Conservation (phyloP, 1,140 invertebrate genomes). For the Lepidostoma basale region DNA sequence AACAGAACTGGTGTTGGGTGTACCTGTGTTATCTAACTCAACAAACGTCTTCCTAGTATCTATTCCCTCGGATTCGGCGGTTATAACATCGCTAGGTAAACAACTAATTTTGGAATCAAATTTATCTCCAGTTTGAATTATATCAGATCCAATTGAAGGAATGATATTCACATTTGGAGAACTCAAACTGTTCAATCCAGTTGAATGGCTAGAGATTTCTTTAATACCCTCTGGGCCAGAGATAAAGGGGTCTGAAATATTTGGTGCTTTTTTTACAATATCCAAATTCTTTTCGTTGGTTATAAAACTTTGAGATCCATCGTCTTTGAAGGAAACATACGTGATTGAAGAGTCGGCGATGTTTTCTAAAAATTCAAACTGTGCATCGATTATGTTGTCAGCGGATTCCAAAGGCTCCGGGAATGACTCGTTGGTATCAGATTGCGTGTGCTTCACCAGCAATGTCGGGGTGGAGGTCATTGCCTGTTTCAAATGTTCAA, state of each 20-base stretch:
- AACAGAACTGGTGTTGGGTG: too few relatives aligned
- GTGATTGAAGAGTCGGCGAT: slow-evolving; percentile 18
- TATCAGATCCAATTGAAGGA: not conserved
- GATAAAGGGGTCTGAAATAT: too few relatives aligned
- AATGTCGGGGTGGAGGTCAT: slow-evolving; percentile 13
- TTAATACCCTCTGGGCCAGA: not conserved
- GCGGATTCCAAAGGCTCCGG: slow-evolving; percentile 30
- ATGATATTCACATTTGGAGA: not conserved
- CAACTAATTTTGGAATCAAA: too few relatives aligned
- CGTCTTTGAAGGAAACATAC: slow-evolving; percentile 11
- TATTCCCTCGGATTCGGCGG: too few relatives aligned
- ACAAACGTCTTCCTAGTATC: too few relatives aligned
- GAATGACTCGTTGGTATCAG: not conserved
- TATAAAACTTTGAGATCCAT: slow-evolving; percentile 4
- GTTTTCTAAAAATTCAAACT: slow-evolving; percentile 43
- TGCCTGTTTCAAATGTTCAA: slow-evolving; percentile 2
- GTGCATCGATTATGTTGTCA: slow-evolving; percentile 36
- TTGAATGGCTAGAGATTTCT: slow-evolving; percentile 16
- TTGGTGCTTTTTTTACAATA: too few relatives aligned
- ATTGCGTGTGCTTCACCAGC: not conserved
- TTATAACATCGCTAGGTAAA: too few relatives aligned
- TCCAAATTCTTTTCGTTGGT: not conserved
- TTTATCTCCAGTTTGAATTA: too few relatives aligned
- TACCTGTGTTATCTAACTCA: too few relatives aligned
- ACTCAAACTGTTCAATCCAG: not conserved